phyloP scores from a whole-genome alignment of 2,113 vertebrate genomes.

The Lagopus leucura region DNA sequence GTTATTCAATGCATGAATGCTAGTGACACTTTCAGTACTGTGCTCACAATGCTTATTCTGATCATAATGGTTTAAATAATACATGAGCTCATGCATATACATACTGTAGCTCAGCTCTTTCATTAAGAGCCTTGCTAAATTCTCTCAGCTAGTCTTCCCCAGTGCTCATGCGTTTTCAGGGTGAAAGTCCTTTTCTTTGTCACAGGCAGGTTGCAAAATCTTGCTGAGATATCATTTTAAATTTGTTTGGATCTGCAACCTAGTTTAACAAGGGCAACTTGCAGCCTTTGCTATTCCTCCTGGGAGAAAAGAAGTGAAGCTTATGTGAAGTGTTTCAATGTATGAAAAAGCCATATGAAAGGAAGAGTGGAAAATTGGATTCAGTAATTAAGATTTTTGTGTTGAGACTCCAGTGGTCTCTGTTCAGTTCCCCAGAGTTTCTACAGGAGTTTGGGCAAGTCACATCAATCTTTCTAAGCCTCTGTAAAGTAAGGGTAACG shows the following conservation, averaged over 20 bases:
- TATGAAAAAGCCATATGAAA: background rate
- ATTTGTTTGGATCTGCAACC: slow-evolving; percentile 35
- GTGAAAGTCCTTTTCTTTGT: slow-evolving; percentile 52
- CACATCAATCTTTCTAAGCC: background rate
- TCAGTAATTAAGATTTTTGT: slow-evolving; percentile 38
- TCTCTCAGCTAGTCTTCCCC: background rate
- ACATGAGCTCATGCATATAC: slow-evolving; percentile 62
- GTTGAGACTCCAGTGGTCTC: background rate
- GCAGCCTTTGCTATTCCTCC: slow-evolving; percentile 38
- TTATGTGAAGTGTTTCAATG: slow-evolving; percentile 33
- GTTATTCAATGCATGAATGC: slow-evolving; percentile 43
- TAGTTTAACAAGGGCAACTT: slow-evolving; percentile 46
- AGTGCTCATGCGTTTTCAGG: slow-evolving; percentile 28
- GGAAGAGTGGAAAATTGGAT: slow-evolving; percentile 39
- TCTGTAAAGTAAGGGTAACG: background rate
- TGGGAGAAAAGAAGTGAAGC: background rate
- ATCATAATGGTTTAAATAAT: slow-evolving; percentile 76
- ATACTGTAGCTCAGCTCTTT: slow-evolving; percentile 64
- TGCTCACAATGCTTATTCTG: slow-evolving; percentile 60
- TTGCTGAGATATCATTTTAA: slow-evolving; percentile 62
- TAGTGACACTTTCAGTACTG: slow-evolving; percentile 56
- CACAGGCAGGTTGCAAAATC: slow-evolving; percentile 29
- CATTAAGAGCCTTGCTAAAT: slow-evolving; percentile 47
- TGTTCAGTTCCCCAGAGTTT: background rate
- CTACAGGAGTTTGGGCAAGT: slow-evolving; percentile 2